Base-by-base conservation (phyloP, 1,140 invertebrate genomes). In the Aphidius gifuensis region DNA sequence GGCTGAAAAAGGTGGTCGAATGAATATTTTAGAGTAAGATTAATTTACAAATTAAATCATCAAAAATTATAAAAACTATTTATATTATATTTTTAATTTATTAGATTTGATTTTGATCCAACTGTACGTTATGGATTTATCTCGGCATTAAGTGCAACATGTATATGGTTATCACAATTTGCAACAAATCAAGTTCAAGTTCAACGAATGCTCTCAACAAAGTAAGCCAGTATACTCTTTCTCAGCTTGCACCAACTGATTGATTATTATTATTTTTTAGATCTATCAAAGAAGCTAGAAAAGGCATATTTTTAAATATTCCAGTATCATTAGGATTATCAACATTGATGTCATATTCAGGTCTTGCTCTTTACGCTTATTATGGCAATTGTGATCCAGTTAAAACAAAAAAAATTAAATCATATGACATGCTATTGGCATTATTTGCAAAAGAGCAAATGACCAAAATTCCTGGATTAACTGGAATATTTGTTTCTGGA, bases 301-400 rank as follows among this genome's bases (percentile, higher is more conserved):
- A 77, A 42, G 82, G 87, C 1, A 69, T 92, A 0, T 85, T 86
- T 80, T 72, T 88, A 54, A 88, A 86, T 69, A 83, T 86, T 71
- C 88, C 89, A 4, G 85, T 93, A 16, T 74, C 90, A 6, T 77
- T 83, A n/a, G 43, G 78, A 0, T 68, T 92, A 1, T 87, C 86
- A 67, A 62, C 87, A 0, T 83, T 81, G 61, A 90, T 89, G 6
- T 87, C 86, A 21, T 87, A 91, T 70, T 84, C 88, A 58, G 93
- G 93, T 0, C 73, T 94, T 8, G 84, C 86, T 3, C 85, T 95
- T 11, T 94, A 90, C 73, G 87, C 87, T 7, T 84, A 86, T 48
- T 93, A 92, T 74, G 77, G 81, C 4, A 71, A 85, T 53, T 94
- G 92, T 79, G 92, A 94, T 82, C 92, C 92, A 0, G 66, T 91